These are phyloP conservation scores for Clanis bilineata DNA, from an alignment of 2,888 invertebrate species.

Conservation along the genomic window DNA sequence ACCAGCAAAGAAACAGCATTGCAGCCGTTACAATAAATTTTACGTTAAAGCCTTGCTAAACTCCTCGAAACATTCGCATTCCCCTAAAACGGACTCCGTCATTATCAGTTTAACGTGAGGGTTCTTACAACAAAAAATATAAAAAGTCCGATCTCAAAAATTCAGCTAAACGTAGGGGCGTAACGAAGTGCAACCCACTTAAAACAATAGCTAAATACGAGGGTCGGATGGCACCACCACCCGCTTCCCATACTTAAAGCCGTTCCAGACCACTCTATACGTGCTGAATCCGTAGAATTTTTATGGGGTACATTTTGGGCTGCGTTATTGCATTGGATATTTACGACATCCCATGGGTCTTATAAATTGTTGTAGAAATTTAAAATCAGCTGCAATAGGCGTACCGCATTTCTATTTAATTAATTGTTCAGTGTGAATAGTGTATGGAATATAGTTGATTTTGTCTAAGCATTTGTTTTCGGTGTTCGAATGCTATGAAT, in stretches of 20 bases:
- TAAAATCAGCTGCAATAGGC: conserved; percentile 1
- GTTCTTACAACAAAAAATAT: conserved; percentile 64
- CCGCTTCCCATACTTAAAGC: conserved; percentile 67
- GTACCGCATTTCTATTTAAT: neutral
- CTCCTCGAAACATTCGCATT: conserved; percentile 42
- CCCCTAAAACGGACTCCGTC: conserved; percentile 55
- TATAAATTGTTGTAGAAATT: conserved; percentile 56
- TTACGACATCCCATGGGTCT: conserved; percentile 63
- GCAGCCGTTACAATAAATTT: conserved; percentile 73
- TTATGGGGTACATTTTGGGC: conserved; percentile 62
- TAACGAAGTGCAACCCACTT: conserved; percentile 79
- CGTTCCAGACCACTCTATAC: conserved; percentile 71
- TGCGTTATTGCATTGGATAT: conserved; percentile 69
- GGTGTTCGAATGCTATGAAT: conserved; percentile 58
- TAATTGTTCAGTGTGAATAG: conserved; percentile 3
- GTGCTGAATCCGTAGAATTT: conserved; percentile 76
- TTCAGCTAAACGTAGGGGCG: conserved; percentile 69
- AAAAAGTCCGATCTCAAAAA: conserved; percentile 70
- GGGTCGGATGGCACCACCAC: conserved; percentile 63
- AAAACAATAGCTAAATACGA: conserved; percentile 80
- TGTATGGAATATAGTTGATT: conserved; percentile 22
- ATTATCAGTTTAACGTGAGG: conserved; percentile 78
- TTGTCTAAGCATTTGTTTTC: conserved; percentile 54
- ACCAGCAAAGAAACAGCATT: conserved; percentile 64
- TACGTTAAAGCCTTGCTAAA: conserved; percentile 63